These are phyloP conservation scores for Corapipo altera DNA, from an alignment of 2,113 vertebrate species.

Conservation along the genomic window DNA sequence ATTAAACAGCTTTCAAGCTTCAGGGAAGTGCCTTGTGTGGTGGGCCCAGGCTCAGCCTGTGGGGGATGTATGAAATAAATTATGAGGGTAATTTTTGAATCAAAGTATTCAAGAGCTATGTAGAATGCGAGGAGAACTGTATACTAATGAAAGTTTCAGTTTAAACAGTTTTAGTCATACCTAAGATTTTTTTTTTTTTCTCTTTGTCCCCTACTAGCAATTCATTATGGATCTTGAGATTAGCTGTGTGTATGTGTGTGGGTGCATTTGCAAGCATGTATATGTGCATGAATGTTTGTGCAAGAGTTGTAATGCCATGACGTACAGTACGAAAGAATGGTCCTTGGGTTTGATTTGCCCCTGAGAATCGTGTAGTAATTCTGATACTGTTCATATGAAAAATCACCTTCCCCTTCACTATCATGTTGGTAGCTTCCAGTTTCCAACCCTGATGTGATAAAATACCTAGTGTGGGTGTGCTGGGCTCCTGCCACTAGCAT, in stretches of 20 bases:
- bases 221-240: neutral
- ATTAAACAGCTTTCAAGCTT: constrained; percentile 13
- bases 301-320: neutral
- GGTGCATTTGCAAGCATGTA: neutral
- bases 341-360: neutral
- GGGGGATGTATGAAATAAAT: neutral
- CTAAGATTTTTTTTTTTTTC: neutral
- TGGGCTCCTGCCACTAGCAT: neutral
- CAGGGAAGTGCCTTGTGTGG: neutral
- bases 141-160: neutral
- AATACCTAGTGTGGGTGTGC: neutral
- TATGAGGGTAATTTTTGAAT: neutral
- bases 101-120: neutral
- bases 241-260: neutral
- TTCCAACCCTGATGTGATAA: neutral
- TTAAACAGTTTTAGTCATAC: neutral
- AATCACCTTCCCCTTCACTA: neutral
- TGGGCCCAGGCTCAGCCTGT: neutral
- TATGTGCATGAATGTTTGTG: neutral
- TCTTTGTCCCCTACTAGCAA: neutral
- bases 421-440: neutral
- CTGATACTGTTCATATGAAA: neutral
- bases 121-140: neutral
- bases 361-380: neutral
- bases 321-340: neutral